Conservation (phyloP, 2,797 vertebrate species). For the Mus caroli region DNA sequence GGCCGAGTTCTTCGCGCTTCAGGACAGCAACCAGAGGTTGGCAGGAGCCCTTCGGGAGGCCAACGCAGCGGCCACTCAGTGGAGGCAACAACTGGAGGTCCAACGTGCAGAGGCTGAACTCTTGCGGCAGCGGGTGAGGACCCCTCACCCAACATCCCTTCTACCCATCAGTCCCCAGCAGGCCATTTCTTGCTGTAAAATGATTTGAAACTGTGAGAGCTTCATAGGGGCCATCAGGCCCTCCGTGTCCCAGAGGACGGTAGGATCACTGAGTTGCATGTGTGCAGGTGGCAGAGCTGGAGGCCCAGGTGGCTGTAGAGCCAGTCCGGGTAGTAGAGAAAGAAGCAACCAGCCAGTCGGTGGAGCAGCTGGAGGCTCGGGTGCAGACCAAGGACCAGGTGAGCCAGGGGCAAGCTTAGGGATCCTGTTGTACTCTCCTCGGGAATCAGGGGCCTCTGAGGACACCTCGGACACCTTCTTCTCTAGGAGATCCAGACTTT, state of each 20-base stretch:
- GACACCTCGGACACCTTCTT: background rate
- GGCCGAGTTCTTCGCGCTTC: conserved; percentile 96
- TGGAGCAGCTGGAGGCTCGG: conserved; percentile 94
- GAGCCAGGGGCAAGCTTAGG: background rate
- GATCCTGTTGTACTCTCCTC: accelerated
- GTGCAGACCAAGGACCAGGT: conserved; percentile 96
- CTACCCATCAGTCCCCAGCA: background rate
- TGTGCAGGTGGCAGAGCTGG: conserved; percentile 94
- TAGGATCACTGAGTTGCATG: background rate
- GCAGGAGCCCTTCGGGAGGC: conserved; percentile 95
- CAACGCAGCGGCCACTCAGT: conserved; percentile 94
- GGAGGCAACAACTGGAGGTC: conserved; percentile 96
- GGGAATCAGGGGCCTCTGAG: background rate
- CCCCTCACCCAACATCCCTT: no score
- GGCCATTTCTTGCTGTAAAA: background rate
- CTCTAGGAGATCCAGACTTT: conserved; percentile 94
- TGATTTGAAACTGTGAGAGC: background rate
- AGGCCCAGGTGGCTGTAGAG: conserved; percentile 90
- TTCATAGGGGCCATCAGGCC: background rate
- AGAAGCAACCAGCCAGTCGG: conserved; percentile 90
- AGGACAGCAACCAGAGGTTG: conserved; percentile 96
- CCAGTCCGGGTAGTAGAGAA: conserved; percentile 86
- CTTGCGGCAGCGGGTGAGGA: conserved; percentile 93
- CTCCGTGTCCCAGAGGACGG: background rate
- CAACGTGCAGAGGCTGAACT: conserved; percentile 96